phyloP scores from a whole-genome alignment of 2,888 invertebrate species.

The Gerosis bhagava region DNA sequence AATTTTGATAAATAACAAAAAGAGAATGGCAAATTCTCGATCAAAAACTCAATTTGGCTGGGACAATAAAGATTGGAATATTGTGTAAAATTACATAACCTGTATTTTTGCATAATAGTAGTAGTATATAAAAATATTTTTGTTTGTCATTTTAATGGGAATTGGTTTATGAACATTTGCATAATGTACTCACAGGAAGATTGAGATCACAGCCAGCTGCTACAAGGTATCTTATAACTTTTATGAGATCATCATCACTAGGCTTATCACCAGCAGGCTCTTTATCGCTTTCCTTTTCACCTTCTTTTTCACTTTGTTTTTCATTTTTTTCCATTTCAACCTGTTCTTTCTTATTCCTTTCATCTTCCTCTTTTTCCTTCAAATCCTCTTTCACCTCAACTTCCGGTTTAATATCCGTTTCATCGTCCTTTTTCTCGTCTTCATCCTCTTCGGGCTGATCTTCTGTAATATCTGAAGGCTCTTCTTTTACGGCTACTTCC shows the following conservation, averaged over 20 bases:
- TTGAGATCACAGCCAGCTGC: constrained; percentile 91
- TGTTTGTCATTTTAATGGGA: too few relatives aligned
- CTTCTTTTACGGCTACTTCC: constrained; percentile 32
- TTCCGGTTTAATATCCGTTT: too few relatives aligned
- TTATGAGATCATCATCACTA: constrained; percentile 57
- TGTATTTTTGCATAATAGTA: too few relatives aligned
- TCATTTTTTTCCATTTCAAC: constrained; percentile 28
- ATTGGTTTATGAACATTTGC: too few relatives aligned
- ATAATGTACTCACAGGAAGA: constrained; percentile 80
- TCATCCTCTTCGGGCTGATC: constrained; percentile 31
- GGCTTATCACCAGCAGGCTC: constrained; percentile 35
- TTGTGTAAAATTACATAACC: too few relatives aligned
- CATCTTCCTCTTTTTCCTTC: constrained; percentile 31
- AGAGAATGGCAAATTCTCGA: too few relatives aligned
- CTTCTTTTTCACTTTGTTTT: constrained; percentile 30
- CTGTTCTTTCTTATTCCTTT: constrained; percentile 26
- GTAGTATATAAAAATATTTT: too few relatives aligned
- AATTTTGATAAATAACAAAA: too few relatives aligned
- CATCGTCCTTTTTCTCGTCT: constrained; percentile 29
- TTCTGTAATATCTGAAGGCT: constrained; percentile 27
- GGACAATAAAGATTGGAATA: too few relatives aligned
- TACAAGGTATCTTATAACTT: constrained; percentile 85
- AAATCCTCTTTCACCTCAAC: constrained; percentile 27
- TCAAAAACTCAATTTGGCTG: too few relatives aligned
- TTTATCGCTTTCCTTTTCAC: constrained; percentile 30